Percentiles rank a stretch among this genome's conserved stretches.
Conservation (phyloP, 2,113 vertebrate species). For the Calyptommatus sinebrachiatus region DNA sequence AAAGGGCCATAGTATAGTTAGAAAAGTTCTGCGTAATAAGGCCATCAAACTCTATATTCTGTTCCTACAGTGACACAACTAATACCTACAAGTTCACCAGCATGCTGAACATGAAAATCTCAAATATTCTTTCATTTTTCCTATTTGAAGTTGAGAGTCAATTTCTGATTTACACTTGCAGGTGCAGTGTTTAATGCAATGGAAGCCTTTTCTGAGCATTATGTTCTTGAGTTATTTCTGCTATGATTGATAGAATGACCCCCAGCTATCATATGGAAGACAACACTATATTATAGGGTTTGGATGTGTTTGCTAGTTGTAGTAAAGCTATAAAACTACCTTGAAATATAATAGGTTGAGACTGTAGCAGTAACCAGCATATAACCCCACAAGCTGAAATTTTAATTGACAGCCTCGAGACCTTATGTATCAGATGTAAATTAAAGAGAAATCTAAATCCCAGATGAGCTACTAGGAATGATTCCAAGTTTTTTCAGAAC, state of each 20-base stretch:
- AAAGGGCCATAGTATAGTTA: too few relatives aligned
- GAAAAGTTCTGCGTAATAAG: too few relatives aligned
- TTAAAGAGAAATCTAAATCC: constrained; percentile 34
- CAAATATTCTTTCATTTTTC: not conserved
- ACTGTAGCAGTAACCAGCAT: not conserved
- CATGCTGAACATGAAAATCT: too few relatives aligned
- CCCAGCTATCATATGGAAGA: not conserved
- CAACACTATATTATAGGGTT: not conserved
- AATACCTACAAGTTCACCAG: too few relatives aligned
- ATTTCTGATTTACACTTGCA: not conserved
- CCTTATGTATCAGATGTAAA: not conserved
- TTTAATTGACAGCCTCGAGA: constrained; percentile 5
- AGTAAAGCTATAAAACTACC: not conserved
- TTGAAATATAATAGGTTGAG: constrained; percentile 2
- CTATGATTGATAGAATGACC: not conserved
- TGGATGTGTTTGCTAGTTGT: not conserved
- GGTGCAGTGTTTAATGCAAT: not conserved
- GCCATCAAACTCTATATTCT: too few relatives aligned
- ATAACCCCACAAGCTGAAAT: constrained; percentile 21
- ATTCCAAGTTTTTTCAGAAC: constrained; percentile 26
- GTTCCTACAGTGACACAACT: too few relatives aligned
- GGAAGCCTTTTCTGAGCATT: not conserved
- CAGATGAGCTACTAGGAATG: constrained; percentile 27
- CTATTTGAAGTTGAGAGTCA: not conserved
- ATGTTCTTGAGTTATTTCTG: not conserved